Conservation (phyloP, 2,113 vertebrate species). For the Bucco capensis region DNA sequence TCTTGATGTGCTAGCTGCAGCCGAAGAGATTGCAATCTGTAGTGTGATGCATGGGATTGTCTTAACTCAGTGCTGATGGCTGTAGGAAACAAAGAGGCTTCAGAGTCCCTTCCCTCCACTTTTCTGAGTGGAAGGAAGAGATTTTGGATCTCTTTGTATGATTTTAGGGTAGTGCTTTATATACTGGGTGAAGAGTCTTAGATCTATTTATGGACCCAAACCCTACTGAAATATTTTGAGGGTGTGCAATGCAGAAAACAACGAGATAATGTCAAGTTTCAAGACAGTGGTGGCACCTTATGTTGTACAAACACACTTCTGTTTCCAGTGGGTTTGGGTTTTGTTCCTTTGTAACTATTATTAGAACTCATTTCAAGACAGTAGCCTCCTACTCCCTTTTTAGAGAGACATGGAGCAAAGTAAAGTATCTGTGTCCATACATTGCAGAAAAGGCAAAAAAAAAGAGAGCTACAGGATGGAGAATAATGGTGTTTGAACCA, state of each 20-base stretch:
- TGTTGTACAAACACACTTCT: background rate
- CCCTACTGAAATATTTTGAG: background rate
- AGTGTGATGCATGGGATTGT: background rate
- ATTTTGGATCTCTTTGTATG: background rate
- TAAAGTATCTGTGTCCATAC: background rate
- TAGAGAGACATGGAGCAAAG: background rate
- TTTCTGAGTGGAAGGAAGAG: background rate
- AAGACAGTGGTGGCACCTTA: background rate
- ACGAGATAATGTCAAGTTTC: background rate
- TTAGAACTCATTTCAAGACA: conserved; percentile 37
- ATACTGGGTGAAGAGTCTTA: background rate
- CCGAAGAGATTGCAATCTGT: background rate
- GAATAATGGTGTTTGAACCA: conserved; percentile 7
- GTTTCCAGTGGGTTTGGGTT: conserved; percentile 15
- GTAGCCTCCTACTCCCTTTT: background rate
- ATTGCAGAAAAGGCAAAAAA: background rate
- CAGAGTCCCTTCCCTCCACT: background rate
- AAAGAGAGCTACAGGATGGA: background rate
- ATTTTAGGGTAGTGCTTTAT: background rate
- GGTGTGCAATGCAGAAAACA: background rate
- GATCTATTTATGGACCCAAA: background rate
- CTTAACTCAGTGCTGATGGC: background rate
- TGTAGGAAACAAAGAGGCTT: background rate
- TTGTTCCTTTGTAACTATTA: conserved; percentile 36
- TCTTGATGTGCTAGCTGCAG: background rate